Conservation (phyloP, 2,888 invertebrate genomes). For the Eupithecia centaureata region DNA sequence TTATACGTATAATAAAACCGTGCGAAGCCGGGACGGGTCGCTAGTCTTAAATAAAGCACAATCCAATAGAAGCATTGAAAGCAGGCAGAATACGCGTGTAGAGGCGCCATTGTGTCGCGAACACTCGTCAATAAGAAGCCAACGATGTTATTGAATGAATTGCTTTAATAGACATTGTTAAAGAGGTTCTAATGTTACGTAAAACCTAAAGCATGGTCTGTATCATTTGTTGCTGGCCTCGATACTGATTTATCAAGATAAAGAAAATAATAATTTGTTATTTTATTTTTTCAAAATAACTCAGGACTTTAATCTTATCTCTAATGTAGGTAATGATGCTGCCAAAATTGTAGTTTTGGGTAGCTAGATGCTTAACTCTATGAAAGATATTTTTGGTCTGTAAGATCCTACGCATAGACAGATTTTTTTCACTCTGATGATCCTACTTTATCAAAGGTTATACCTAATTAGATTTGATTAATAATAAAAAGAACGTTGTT, state of each 20-base stretch:
- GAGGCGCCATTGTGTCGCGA: constrained; percentile 74
- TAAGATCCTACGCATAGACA: too few species aligned
- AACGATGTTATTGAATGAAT: constrained; percentile 28
- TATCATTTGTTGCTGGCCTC: neutral
- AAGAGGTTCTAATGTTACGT: neutral
- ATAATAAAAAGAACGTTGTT: neutral
- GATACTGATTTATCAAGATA: neutral
- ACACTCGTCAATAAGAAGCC: constrained; percentile 79
- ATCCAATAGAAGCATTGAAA: neutral
- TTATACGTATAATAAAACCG: too few species aligned
- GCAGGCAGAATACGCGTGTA: neutral
- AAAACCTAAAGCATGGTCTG: neutral
- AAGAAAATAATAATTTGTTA: too few species aligned
- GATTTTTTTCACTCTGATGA: too few species aligned
- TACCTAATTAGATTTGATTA: neutral
- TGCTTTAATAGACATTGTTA: neutral
- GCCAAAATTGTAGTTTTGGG: too few species aligned
- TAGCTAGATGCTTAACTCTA: too few species aligned
- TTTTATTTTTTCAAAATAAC: too few species aligned
- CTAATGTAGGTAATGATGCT: too few species aligned
- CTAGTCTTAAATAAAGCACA: neutral
- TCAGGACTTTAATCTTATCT: too few species aligned
- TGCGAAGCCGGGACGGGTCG: too few species aligned
- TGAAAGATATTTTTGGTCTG: too few species aligned
- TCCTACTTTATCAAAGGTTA: neutral